Evolutionary conservation across 2,888 invertebrate genomes (phyloP).

Genomic region (Willowsia nigromaculata): DNA sequence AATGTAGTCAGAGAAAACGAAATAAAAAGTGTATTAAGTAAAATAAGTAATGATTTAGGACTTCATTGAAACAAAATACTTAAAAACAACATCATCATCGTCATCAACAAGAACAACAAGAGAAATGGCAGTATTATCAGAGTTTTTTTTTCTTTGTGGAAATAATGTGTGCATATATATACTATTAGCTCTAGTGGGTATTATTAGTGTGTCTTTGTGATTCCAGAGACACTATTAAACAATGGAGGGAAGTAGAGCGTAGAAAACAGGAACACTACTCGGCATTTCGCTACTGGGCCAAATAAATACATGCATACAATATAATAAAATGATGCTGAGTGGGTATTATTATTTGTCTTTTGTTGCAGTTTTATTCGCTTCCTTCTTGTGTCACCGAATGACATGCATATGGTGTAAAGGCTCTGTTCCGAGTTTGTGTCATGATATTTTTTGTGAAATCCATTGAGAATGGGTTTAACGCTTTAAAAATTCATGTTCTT

Average conservation of each 20-base stretch:
- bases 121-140: background rate
- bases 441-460: background rate
- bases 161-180: background rate
- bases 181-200: background rate
- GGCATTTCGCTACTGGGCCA: constrained; percentile 38
- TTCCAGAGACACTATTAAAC: constrained; percentile 42
- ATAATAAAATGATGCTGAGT: background rate
- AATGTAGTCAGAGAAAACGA: constrained; percentile 2
- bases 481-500: background rate
- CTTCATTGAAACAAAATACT: constrained; percentile 50
- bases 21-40: constrained; percentile 28
- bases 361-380: background rate
- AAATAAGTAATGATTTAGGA: constrained; percentile 50
- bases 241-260: constrained; percentile 55
- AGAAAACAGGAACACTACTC: constrained; percentile 42
- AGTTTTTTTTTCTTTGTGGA: background rate
- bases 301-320: constrained; percentile 29
- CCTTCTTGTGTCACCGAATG: background rate
- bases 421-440: background rate
- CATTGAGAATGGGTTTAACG: background rate
- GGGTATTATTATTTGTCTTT: constrained; percentile 12
- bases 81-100: constrained; percentile 35
- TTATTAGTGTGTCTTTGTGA: constrained; percentile 37
- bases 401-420: background rate
- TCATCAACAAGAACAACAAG: background rate